Evolutionary conservation across 2,888 invertebrate genomes (phyloP).

Genomic region (Trichogramma dendrolimi): DNA sequence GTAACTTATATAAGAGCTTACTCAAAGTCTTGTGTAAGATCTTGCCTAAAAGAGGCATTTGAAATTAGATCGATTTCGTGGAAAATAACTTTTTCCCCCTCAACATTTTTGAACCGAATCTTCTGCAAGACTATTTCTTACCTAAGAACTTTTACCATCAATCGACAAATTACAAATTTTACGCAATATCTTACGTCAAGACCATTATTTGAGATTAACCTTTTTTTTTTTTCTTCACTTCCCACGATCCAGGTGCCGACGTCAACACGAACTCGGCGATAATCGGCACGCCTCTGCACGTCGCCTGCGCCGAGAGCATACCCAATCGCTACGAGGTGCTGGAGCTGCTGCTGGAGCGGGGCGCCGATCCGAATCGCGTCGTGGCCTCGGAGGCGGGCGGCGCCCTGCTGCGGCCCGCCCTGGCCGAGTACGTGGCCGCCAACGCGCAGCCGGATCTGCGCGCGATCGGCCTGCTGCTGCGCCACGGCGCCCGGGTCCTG

Average conservation of each 20-base stretch:
- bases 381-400: conserved; percentile 73
- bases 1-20: too few relatives aligned
- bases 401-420: conserved; percentile 65
- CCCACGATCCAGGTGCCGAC: conserved; percentile 61
- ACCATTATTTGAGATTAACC: too few relatives aligned
- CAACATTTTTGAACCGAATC: too few relatives aligned
- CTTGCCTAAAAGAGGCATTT: too few relatives aligned
- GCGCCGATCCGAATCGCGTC: conserved; percentile 72
- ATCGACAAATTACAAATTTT: too few relatives aligned
- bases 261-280: conserved; percentile 77
- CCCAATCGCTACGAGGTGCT: conserved; percentile 64
- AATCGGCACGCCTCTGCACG: conserved; percentile 77
- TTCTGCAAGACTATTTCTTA: too few relatives aligned
- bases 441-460: conserved; percentile 65
- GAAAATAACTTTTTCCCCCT: too few relatives aligned
- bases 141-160: too few relatives aligned
- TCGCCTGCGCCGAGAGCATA: conserved; percentile 77
- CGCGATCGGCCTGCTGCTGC: conserved; percentile 66
- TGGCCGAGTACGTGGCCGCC: conserved; percentile 78
- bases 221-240: too few relatives aligned
- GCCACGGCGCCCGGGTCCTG: conserved; percentile 75
- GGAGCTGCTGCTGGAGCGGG: conserved; percentile 65
- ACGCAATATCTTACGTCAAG: too few relatives aligned
- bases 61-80: too few relatives aligned
- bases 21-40: too few relatives aligned